A percentile compares a stretch with the other conserved stretches of the same genome.
Conservation (phyloP, 2,888 invertebrate genomes). For the Heteromurus nitidus region DNA sequence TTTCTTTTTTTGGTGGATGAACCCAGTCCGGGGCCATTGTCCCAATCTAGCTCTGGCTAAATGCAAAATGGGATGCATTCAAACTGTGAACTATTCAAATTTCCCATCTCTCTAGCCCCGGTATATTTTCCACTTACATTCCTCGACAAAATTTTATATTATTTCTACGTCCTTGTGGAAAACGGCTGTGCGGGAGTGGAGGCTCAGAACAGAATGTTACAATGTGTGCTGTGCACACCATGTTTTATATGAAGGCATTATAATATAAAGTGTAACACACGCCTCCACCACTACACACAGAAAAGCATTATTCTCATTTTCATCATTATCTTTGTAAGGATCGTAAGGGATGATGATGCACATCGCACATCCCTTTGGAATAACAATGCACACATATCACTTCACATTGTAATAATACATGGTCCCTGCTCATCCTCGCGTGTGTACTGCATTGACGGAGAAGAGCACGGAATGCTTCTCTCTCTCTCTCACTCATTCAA, state of each 20-base stretch:
- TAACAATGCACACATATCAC: conserved; percentile 19
- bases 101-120: too few relatives aligned
- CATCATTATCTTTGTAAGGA: conserved; percentile 4
- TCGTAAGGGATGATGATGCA: neutral
- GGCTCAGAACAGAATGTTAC: neutral
- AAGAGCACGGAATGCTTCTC: neutral
- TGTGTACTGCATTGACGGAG: neutral
- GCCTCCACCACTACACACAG: too few relatives aligned
- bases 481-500: conserved; percentile 56
- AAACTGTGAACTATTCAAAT: conserved; percentile 23
- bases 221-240: neutral
- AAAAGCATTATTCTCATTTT: conserved; percentile 23
- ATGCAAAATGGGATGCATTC: conserved; percentile 20
- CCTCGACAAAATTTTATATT: too few relatives aligned
- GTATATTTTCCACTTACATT: too few relatives aligned
- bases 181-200: too few relatives aligned
- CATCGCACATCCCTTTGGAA: neutral
- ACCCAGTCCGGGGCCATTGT: neutral
- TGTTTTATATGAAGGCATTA: neutral
- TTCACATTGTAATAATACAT: conserved; percentile 17
- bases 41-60: neutral
- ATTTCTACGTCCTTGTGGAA: too few relatives aligned
- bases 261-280: too few relatives aligned
- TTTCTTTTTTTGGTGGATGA: neutral
- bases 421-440: too few relatives aligned